Base-by-base conservation (phyloP, 2,797 vertebrate species). In the Mormyrops attenuatus region DNA sequence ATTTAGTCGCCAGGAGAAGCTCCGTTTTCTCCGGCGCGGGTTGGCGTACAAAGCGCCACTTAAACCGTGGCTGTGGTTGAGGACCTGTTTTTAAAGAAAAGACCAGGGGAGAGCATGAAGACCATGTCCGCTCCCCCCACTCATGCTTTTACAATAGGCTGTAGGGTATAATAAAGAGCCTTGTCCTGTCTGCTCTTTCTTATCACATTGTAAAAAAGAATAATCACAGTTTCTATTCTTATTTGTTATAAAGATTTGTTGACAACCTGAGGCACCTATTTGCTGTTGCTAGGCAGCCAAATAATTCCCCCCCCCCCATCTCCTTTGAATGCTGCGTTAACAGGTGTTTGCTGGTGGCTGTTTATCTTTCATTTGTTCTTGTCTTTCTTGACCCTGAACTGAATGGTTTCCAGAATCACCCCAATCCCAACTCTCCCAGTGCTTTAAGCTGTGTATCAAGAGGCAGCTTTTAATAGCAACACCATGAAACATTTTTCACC, bases 291-390 rank as follows among this genome's bases (percentile, higher is more conserved):
- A 95, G 95, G 95, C 95, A 96, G 95, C 95, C 95, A 94, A 95
- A 96, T 95, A 95, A 95, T 95, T 94, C 93, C 95, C 94, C 94
- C 95, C 95, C 92, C 93, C 93, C 95, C 95, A 82, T 47, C 77
- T 95, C 96, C 95, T 96, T 96, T 96, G 95, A 96, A 95, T 95
- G 95, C 92, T 94, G 95, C 95, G 95, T 96, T 96, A 96, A 96
- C 96, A 96, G 96, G 95, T 96, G 96, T 96, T 96, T 96, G 95
- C 95, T 94, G 95, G 94, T 94, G 94, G 95, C 95, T 96, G 96
- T 96, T 96, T 94, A 94, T 95, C 94, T 96, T 96, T 96, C 95
- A 93, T 93, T 95, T 93, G 92, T 94, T 93, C 94, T 95, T 95
- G 93, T 95, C 93, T 96, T 96, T 96, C 95, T 95, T 95, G 94